These are phyloP conservation scores for Drosophila kurseongensis DNA, from an alignment of 1,140 invertebrate genomes.

Conservation along the genomic window DNA sequence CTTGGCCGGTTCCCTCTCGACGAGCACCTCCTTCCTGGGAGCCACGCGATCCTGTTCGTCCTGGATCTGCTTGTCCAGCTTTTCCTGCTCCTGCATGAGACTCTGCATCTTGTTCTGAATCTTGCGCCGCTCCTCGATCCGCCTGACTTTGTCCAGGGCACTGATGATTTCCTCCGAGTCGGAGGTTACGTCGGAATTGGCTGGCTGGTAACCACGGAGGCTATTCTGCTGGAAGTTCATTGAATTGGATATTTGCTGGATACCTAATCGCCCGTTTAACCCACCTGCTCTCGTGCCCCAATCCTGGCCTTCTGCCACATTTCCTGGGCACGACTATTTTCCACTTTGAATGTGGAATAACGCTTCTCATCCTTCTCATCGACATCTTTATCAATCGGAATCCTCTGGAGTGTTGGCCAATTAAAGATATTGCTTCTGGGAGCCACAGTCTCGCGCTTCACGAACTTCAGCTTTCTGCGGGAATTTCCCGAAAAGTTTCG, in stretches of 20 bases:
- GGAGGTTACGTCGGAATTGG: not conserved
- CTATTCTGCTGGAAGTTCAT: not conserved
- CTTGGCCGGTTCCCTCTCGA: not conserved
- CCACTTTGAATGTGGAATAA: not conserved
- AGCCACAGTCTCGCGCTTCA: not conserved
- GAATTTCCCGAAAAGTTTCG: not conserved
- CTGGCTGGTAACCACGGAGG: slow-evolving; percentile 1
- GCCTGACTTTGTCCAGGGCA: not conserved
- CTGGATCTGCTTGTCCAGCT: not conserved
- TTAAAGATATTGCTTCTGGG: not conserved
- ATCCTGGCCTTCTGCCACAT: not conserved
- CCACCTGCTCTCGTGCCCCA: not conserved
- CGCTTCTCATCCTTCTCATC: not conserved
- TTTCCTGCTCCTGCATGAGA: not conserved
- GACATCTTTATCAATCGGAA: not conserved
- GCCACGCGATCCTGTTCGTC: not conserved
- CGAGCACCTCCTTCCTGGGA: not conserved
- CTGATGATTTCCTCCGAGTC: not conserved
- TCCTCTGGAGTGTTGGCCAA: not conserved
- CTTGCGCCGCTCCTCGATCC: slow-evolving; percentile 1
- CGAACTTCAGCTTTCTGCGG: not conserved
- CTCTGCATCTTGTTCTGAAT: not conserved
- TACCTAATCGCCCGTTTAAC: too few relatives aligned
- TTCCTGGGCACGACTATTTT: not conserved
- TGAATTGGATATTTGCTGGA: too few relatives aligned